A percentile compares a stretch with the other conserved stretches of the same genome.
These are phyloP conservation scores for Hypotaenidia philippensis DNA, from an alignment of 2,797 vertebrate species.

Conservation along the genomic window DNA sequence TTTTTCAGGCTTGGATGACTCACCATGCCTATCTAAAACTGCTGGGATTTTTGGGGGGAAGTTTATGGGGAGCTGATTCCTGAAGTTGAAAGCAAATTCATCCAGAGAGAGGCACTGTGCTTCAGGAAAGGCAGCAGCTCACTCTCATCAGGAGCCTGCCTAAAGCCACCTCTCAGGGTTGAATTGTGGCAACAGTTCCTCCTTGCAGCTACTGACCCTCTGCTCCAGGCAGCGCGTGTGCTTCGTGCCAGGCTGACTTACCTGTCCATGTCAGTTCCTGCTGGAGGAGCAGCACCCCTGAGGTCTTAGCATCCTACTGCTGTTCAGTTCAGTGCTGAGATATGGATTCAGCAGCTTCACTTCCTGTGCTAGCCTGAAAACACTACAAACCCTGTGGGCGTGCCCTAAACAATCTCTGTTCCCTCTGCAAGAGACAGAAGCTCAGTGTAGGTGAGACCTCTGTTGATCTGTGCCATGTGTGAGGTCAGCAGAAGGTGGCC, in stretches of 20 bases:
- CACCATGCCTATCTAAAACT: neutral
- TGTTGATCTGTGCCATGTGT: neutral
- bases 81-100: neutral
- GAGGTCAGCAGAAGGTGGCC: neutral
- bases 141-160: neutral
- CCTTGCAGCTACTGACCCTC: neutral
- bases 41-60: neutral
- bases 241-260: rapidly evolving
- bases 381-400: rapidly evolving
- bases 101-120: neutral
- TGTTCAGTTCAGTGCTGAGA: neutral
- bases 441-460: neutral
- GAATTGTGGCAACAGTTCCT: neutral
- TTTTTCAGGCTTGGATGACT: neutral
- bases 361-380: neutral
- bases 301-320: neutral
- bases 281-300: neutral
- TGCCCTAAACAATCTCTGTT: neutral
- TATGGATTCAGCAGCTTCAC: rapidly evolving
- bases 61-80: neutral
- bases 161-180: neutral
- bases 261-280: neutral
- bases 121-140: neutral
- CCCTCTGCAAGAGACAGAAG: neutral
- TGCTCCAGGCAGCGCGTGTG: rapidly evolving